These are phyloP conservation scores for Automeris io DNA, from an alignment of 2,888 invertebrate genomes.

Conservation along the genomic window DNA sequence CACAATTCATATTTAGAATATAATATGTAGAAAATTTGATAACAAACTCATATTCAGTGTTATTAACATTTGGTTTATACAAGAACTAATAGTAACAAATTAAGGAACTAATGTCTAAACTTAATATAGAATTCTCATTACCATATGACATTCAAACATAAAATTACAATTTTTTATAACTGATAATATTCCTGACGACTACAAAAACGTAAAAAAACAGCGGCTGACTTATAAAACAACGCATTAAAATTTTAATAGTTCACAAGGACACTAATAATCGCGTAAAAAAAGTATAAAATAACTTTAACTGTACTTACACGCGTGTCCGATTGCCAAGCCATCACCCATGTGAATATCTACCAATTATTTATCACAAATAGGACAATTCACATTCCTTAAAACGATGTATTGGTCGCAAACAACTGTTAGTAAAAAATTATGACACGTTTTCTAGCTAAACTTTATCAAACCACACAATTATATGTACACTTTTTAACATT, in stretches of 20 bases:
- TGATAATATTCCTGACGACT: conserved; percentile 11
- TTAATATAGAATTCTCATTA: conserved; percentile 29
- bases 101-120: no score
- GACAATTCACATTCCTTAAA: conserved; percentile 65
- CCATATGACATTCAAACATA: conserved; percentile 21
- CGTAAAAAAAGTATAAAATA: background rate
- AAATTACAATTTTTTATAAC: conserved; percentile 17
- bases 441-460: conserved; percentile 65
- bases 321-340: conserved; percentile 76
- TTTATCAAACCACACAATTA: conserved; percentile 38
- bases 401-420: conserved; percentile 58
- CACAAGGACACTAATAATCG: conserved; percentile 48
- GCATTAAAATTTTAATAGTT: conserved; percentile 54
- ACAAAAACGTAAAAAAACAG: conserved; percentile 31
- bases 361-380: conserved; percentile 56
- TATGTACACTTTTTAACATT: conserved; percentile 45
- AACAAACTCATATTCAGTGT: no score
- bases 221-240: conserved; percentile 37
- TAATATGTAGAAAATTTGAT: no score
- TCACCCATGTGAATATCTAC: conserved; percentile 73
- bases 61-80: no score
- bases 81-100: no score
- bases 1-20: no score
- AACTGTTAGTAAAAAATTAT: conserved; percentile 58
- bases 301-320: conserved; percentile 52